Percentiles rank a stretch among this genome's conserved stretches.
Evolutionary conservation across 2,113 vertebrate species (phyloP).

Genomic region (Eretmochelys imbricata): DNA sequence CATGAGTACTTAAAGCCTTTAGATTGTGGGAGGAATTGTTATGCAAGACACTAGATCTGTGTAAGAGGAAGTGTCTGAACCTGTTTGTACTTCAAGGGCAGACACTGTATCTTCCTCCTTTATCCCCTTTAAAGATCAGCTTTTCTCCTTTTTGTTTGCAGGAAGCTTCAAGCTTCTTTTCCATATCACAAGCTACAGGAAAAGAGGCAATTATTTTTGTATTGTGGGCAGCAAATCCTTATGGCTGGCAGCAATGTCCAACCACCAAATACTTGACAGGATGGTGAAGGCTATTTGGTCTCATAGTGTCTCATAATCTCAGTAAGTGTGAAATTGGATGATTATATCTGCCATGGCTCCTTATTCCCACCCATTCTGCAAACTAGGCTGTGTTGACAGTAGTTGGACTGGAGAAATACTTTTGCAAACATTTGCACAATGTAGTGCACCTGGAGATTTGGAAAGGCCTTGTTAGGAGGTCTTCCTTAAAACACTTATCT

Average conservation of each 20-base stretch:
- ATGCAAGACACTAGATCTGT: not conserved
- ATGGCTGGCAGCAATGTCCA: not conserved
- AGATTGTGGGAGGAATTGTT: slow-evolving; percentile 6
- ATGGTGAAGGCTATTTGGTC: not conserved
- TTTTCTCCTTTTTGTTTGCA: slow-evolving; percentile 40
- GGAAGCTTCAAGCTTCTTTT: slow-evolving; percentile 1
- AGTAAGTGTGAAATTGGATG: not conserved
- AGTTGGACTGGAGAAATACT: fast-evolving
- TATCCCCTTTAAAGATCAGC: not conserved
- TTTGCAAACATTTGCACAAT: not conserved
- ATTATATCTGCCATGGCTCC: not conserved
- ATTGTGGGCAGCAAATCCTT: not conserved
- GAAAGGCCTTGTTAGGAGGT: not conserved
- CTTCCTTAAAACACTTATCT: not conserved
- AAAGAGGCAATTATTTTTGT: not conserved
- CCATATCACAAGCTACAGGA: not conserved
- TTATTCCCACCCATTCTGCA: not conserved
- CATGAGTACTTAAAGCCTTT: not conserved
- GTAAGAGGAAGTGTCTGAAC: slow-evolving; percentile 21
- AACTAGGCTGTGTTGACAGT: not conserved
- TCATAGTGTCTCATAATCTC: not conserved
- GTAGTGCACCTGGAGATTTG: not conserved
- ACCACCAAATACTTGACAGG: not conserved
- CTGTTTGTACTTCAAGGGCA: slow-evolving; percentile 10
- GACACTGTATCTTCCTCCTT: not conserved